These are phyloP conservation scores for Crypturellus undulatus DNA, from an alignment of 2,113 vertebrate species.

Conservation along the genomic window DNA sequence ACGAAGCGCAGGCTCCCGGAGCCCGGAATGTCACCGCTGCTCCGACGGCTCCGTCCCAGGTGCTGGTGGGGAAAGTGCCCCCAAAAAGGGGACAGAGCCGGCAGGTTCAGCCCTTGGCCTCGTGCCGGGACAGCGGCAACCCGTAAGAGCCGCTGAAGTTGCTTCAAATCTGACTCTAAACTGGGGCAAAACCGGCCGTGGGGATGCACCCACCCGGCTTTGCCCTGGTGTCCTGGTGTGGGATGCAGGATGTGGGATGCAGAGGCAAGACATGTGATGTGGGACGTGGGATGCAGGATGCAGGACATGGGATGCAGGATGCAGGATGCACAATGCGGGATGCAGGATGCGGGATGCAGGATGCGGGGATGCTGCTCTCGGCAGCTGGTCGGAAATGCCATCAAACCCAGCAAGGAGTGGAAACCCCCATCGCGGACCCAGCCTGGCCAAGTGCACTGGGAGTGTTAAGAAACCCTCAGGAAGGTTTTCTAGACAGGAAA, in stretches of 20 bases:
- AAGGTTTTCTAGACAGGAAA: constrained; percentile 74
- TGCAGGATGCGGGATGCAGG: too few relatives aligned
- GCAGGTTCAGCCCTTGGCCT: background rate
- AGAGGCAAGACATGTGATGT: too few relatives aligned
- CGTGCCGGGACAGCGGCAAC: background rate
- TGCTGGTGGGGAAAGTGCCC: background rate
- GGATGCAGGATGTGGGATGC: too few relatives aligned
- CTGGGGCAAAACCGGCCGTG: background rate
- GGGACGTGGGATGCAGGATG: too few relatives aligned
- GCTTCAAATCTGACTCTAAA: background rate
- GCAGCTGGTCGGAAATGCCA: too few relatives aligned
- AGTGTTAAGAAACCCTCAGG: constrained; percentile 67
- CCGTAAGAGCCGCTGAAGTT: background rate
- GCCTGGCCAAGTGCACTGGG: constrained; percentile 14
- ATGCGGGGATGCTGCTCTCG: too few relatives aligned
- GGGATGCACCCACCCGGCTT: too few relatives aligned
- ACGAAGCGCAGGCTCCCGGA: too few relatives aligned
- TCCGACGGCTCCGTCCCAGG: accelerated
- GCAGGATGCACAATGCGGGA: too few relatives aligned
- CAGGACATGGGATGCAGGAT: too few relatives aligned
- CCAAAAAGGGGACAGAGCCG: background rate
- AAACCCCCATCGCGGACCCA: background rate
- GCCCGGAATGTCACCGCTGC: background rate
- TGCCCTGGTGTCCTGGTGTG: too few relatives aligned
- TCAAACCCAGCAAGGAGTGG: background rate